These are phyloP conservation scores for Drosophila funebris DNA, from an alignment of 1,140 invertebrate species.

Conservation along the genomic window DNA sequence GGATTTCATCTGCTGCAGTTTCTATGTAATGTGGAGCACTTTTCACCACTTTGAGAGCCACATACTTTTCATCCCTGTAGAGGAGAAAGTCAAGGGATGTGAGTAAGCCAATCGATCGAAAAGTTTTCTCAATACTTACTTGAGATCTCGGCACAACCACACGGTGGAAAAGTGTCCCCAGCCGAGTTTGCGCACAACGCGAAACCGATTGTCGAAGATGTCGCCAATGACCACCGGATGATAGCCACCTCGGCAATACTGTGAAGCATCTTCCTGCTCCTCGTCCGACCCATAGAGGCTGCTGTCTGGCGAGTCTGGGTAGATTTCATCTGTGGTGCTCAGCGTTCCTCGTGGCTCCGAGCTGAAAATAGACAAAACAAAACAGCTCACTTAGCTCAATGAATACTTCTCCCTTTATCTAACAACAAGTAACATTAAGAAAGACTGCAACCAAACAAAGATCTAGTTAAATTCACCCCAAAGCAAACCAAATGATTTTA, in stretches of 20 bases:
- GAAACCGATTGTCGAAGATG: conserved; percentile 96
- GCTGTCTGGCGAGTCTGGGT: conserved; percentile 80
- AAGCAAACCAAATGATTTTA: not conserved
- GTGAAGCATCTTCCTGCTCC: conserved; percentile 97
- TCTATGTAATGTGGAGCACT: conserved; percentile 99
- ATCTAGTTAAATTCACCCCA: not conserved
- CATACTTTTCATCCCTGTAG: conserved; percentile 93
- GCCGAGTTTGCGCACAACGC: conserved; percentile 97
- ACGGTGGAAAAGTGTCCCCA: conserved; percentile 99
- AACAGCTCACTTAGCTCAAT: not conserved
- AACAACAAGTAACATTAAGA: too few relatives aligned
- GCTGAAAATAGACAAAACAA: conserved; percentile 47
- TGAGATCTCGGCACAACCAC: conserved; percentile 97
- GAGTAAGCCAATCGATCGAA: not conserved
- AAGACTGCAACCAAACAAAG: not conserved
- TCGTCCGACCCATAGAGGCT: conserved; percentile 87
- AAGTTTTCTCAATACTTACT: conserved; percentile 46
- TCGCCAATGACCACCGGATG: conserved; percentile 97
- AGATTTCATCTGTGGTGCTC: conserved; percentile 79
- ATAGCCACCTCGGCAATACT: conserved; percentile 98
- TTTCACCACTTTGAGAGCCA: conserved; percentile 99
- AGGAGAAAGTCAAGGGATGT: not conserved
- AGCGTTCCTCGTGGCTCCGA: conserved; percentile 81
- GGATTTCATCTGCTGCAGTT: conserved; percentile 99
- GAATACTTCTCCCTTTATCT: too few relatives aligned